phyloP scores from a whole-genome alignment of 2,888 invertebrate genomes.

The Pristionchus exspectatus region DNA sequence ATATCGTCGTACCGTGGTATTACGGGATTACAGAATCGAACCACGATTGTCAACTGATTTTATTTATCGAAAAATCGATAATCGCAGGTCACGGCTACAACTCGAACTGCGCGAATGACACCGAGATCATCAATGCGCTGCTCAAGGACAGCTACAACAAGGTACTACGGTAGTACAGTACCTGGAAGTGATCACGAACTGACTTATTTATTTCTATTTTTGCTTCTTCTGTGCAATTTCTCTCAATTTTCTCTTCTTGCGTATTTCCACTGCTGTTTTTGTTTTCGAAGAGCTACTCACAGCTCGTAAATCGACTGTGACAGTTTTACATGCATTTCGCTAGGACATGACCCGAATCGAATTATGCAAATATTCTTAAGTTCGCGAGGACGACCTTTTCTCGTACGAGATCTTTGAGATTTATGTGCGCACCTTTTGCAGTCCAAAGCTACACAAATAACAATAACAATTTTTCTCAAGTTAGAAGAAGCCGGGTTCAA shows the following conservation, averaged over 20 bases:
- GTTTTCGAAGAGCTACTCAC: not conserved
- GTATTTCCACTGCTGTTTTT: not conserved
- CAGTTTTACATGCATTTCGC: not conserved
- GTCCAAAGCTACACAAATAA: too few relatives aligned
- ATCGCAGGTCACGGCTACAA: conserved; percentile 49
- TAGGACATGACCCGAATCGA: not conserved
- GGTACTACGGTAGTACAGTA: conserved; percentile 56
- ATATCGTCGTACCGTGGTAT: not conserved
- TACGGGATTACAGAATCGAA: not conserved
- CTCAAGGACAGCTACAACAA: conserved; percentile 77
- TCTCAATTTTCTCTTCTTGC: not conserved
- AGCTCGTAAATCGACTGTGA: not conserved
- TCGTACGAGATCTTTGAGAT: too few relatives aligned
- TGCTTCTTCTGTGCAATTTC: not conserved
- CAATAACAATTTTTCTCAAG: too few relatives aligned
- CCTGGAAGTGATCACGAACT: not conserved
- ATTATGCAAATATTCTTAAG: not conserved
- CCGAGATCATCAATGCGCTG: conserved; percentile 76
- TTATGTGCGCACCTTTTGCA: too few relatives aligned
- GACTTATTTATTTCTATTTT: not conserved
- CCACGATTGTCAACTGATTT: not conserved
- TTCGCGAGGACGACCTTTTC: too few relatives aligned
- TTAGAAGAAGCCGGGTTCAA: too few relatives aligned
- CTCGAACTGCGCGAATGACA: conserved; percentile 76
- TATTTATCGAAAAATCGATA: conserved; percentile 27